These are phyloP conservation scores for Enteromius viviparus DNA, from an alignment of 2,797 vertebrate genomes.

Conservation along the genomic window DNA sequence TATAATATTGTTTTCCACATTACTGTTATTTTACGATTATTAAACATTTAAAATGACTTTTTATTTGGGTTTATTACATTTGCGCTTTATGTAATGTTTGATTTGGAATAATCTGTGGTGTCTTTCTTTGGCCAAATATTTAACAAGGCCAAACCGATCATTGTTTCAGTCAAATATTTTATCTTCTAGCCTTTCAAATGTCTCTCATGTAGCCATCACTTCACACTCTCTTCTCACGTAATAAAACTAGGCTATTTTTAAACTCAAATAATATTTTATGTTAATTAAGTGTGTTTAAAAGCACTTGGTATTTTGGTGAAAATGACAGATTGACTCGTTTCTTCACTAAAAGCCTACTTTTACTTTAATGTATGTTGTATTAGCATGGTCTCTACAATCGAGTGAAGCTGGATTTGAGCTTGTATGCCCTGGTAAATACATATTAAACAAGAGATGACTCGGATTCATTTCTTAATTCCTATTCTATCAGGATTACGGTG, in stretches of 20 bases:
- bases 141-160: not conserved
- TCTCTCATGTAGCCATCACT: not conserved
- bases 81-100: not conserved
- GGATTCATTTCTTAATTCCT: too few relatives aligned
- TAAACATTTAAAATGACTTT: not conserved
- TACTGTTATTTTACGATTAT: not conserved
- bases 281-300: too few relatives aligned
- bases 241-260: not conserved
- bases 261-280: not conserved
- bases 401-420: not conserved
- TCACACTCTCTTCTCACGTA: not conserved
- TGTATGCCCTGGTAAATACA: too few relatives aligned
- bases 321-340: not conserved
- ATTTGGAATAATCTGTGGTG: not conserved
- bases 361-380: not conserved
- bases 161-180: not conserved
- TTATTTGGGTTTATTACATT: not conserved
- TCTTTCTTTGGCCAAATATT: slow-evolving; percentile 4
- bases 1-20: not conserved
- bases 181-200: not conserved
- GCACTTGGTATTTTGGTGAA: not conserved
- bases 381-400: not conserved
- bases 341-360: not conserved
- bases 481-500: too few relatives aligned
- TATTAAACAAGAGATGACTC: too few relatives aligned